Base-by-base conservation (phyloP, 2,888 invertebrate species). In the Balanococcus diminutus region DNA sequence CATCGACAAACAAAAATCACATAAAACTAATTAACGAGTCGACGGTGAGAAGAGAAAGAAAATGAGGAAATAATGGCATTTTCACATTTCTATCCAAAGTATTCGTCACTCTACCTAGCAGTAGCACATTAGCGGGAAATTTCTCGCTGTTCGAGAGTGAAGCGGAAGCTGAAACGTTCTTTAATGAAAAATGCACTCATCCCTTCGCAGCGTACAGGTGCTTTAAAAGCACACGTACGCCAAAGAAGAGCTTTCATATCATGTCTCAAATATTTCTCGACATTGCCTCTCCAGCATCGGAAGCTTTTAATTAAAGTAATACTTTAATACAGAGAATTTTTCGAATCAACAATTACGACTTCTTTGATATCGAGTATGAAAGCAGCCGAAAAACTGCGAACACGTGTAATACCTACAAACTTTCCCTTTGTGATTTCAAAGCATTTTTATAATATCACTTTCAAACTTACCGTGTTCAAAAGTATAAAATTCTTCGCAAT, bases 401-500 rank as follows among this genome's bases (percentile, higher is more conserved):
- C 67, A 67, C 67, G 28, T 67, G 67, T 67, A 67, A 67, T 51
- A 46, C n/a, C n/a, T n/a, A n/a, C 4, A 16, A 39, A 22, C 42
- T 36, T 42, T 82, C 46, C 28, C 56, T 56, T 56, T 56, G 56
- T 5, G 16, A n/a, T n/a, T n/a, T n/a, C n/a, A 31, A 46, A 46
- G 46, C 31, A n/a, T 51, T 51, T 46, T 14, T 28, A 46, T 39
- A 82, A 82, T 51, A 25, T 51, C 32, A 31, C 28, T 51, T 28
- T n/a, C 9, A 25, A 25, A n/a, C 72, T 28, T 86, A 87, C 87
- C 87, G 11, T 87, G 81, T n/a, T 46, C 79, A 28, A 86, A 46
- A 1, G 67, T 61, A 32, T 87, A 87, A 56, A 67, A 87, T 14
- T 61, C 36, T 6, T 86, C 31, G 51, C 87, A 87, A n/a, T 87